phyloP scores from a whole-genome alignment of 2,888 invertebrate species.

The Tineola bisselliella region DNA sequence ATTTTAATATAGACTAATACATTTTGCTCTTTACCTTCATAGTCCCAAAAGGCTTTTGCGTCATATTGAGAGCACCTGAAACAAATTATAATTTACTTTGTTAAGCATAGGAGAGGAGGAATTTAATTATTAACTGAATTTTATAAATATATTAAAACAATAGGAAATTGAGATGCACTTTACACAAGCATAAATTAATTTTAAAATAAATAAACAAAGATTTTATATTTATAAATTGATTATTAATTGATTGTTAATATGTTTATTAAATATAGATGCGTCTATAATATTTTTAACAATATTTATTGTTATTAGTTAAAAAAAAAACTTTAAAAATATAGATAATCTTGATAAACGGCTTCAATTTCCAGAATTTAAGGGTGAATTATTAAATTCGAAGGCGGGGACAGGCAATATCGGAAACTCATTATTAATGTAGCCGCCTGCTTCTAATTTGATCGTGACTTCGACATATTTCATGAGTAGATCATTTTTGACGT shows the following conservation, averaged over 20 bases:
- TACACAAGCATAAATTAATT: too few relatives aligned
- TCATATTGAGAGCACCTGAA: background rate
- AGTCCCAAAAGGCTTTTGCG: background rate
- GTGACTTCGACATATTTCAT: constrained; percentile 34
- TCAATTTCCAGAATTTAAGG: constrained; percentile 34
- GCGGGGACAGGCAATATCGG: constrained; percentile 45
- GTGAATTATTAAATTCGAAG: constrained; percentile 41
- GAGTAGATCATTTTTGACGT: constrained; percentile 31
- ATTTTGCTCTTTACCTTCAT: background rate
- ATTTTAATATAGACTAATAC: too few relatives aligned
- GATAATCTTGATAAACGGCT: constrained; percentile 26
- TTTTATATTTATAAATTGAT: too few relatives aligned
- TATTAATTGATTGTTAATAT: too few relatives aligned
- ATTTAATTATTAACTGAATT: background rate
- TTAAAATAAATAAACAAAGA: too few relatives aligned
- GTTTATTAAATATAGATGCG: too few relatives aligned
- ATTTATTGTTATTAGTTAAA: too few relatives aligned
- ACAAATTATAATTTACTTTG: background rate
- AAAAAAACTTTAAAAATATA: background rate
- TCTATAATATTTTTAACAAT: too few relatives aligned
- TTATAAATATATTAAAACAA: too few relatives aligned
- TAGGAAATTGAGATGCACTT: too few relatives aligned
- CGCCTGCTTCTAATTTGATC: constrained; percentile 51
- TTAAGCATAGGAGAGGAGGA: background rate
- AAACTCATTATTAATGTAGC: constrained; percentile 61